A percentile compares a stretch with the other conserved stretches of the same genome.
Conservation (phyloP, 2,113 vertebrate species). For the Oncorhynchus gorbuscha region DNA sequence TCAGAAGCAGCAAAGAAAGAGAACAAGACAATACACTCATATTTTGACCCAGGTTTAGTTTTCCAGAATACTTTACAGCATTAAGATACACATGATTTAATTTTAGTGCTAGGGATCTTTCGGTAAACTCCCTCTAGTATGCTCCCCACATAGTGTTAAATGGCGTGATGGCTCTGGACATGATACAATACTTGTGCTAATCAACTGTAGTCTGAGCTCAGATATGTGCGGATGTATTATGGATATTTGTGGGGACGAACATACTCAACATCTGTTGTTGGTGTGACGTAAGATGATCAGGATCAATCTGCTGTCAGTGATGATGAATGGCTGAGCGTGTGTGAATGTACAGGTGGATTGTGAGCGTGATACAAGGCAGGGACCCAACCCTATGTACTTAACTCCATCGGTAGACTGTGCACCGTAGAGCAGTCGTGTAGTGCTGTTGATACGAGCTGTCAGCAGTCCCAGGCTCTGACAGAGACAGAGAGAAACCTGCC, state of each 20-base stretch:
- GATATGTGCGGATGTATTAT: no score
- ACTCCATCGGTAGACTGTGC: not conserved
- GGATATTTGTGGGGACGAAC: no score
- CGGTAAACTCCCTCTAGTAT: no score
- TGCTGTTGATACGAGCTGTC: slow-evolving; percentile 52
- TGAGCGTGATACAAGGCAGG: not conserved
- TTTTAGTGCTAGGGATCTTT: no score
- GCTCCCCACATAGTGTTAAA: no score
- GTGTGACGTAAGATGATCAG: not conserved
- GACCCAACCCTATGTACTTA: not conserved
- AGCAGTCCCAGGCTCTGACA: slow-evolving; percentile 29
- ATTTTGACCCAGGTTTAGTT: not conserved
- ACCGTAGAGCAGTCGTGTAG: slow-evolving; percentile 12
- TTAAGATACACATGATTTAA: no score
- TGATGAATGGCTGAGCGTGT: slow-evolving; percentile 13
- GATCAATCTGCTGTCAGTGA: slow-evolving; percentile 26
- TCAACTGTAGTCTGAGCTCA: no score
- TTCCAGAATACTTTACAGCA: no score
- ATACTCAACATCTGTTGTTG: no score
- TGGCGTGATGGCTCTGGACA: no score
- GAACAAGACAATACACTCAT: slow-evolving; percentile 23
- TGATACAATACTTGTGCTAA: no score
- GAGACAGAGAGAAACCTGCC: slow-evolving; percentile 46
- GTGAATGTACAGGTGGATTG: slow-evolving; percentile 1
- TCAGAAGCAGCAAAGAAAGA: slow-evolving; percentile 17